A percentile compares a stretch with the other conserved stretches of the same genome.
Conservation (phyloP, 1,140 invertebrate species). For the Platorchestia sp. region DNA sequence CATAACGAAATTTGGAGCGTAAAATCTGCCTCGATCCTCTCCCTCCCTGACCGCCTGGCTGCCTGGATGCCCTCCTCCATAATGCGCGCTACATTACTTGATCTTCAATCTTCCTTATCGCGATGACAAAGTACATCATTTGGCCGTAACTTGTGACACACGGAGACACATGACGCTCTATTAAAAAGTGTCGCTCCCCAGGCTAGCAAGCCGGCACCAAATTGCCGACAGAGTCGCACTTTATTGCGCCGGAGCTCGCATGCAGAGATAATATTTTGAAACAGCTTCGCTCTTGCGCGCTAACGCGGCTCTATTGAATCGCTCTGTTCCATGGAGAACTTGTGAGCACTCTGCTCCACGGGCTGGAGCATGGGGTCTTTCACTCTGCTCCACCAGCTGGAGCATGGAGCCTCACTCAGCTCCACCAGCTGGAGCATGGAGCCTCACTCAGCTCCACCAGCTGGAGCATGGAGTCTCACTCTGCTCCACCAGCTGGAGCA, state of each 20-base stretch:
- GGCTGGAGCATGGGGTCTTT: background rate
- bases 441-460: no score
- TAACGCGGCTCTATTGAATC: background rate
- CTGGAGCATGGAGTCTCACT: no score
- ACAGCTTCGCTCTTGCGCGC: background rate
- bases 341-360: background rate
- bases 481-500: no score
- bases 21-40: background rate
- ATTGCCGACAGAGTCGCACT: conserved; percentile 9
- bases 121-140: conserved; percentile 50
- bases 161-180: conserved; percentile 51
- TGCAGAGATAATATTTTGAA: conserved; percentile 53
- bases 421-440: no score
- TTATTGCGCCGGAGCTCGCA: conserved; percentile 21
- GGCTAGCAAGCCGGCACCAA: conserved; percentile 52
- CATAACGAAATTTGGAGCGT: background rate
- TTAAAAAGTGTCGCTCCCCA: conserved; percentile 54
- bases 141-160: conserved; percentile 54
- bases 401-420: no score
- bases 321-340: background rate
- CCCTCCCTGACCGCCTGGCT: background rate
- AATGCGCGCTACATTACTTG: conserved; percentile 30
- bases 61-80: background rate
- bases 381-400: background rate
- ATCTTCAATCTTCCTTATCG: conserved; percentile 47